A percentile compares a stretch with the other conserved stretches of the same genome.
Conservation (phyloP, 2,888 invertebrate species). For the Erpobdella octoculata region DNA sequence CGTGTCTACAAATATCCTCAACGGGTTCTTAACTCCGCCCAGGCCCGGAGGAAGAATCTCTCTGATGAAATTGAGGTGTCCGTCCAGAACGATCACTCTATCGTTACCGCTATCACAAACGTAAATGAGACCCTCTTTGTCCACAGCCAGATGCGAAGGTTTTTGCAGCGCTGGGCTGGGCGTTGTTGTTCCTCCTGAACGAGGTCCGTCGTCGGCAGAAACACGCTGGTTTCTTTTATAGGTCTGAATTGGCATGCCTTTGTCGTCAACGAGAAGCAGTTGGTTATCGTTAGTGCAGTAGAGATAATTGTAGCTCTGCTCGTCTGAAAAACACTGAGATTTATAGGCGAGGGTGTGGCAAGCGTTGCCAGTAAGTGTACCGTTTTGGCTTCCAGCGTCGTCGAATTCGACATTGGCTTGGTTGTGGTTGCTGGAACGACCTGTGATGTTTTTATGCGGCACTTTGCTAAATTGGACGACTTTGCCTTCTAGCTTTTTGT, state of each 20-base stretch:
- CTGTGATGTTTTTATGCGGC: not conserved
- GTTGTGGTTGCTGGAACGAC: not conserved
- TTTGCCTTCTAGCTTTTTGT: too few relatives aligned
- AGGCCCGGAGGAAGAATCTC: not conserved
- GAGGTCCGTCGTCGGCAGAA: too few relatives aligned
- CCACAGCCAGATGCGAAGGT: not conserved
- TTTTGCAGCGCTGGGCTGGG: not conserved
- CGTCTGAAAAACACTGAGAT: too few relatives aligned
- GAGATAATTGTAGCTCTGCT: not conserved
- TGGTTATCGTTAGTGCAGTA: not conserved
- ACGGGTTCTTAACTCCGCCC: not conserved
- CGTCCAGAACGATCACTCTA: not conserved
- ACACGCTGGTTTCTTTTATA: not conserved
- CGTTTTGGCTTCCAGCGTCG: not conserved
- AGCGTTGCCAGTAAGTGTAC: not conserved
- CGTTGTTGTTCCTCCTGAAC: too few relatives aligned
- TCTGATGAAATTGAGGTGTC: not conserved
- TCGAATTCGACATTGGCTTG: not conserved
- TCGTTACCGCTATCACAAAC: conserved; percentile 17
- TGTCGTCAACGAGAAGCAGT: not conserved
- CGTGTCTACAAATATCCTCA: conserved; percentile 3
- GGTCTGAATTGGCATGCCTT: not conserved
- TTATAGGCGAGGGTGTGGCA: not conserved
- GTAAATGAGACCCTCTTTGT: not conserved
- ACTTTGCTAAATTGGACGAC: too few relatives aligned